Evolutionary conservation across 2,888 invertebrate genomes (phyloP).

Genomic region (Ditula angustiorana): DNA sequence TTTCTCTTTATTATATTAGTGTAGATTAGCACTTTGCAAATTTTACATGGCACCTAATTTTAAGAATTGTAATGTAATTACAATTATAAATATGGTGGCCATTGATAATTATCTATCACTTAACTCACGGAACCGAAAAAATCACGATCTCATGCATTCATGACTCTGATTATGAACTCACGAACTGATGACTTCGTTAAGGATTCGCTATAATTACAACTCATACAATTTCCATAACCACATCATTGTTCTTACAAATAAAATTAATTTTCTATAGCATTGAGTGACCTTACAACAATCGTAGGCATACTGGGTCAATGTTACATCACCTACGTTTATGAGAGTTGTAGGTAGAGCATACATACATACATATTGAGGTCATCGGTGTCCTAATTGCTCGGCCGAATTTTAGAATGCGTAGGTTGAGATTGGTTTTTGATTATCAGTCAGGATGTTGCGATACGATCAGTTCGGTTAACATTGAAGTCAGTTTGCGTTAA

Average conservation of each 20-base stretch:
- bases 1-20: too few species aligned
- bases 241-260: slow-evolving; percentile 27
- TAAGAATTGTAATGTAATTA: too few species aligned
- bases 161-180: slow-evolving; percentile 13
- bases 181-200: not conserved
- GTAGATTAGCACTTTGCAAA: too few species aligned
- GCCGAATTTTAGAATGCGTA: slow-evolving; percentile 23
- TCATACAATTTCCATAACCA: slow-evolving; percentile 21
- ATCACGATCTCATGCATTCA: slow-evolving; percentile 1
- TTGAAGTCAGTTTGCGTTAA: too few species aligned
- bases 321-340: slow-evolving; percentile 42
- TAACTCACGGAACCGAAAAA: too few species aligned
- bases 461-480: not conserved
- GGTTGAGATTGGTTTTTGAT: slow-evolving; percentile 32
- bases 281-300: slow-evolving; percentile 24
- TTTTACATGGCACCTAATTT: too few species aligned
- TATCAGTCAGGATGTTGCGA: not conserved
- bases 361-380: slow-evolving; percentile 12
- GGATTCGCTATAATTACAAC: not conserved
- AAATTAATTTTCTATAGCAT: slow-evolving; percentile 22
- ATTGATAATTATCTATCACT: not conserved
- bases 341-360: slow-evolving; percentile 27
- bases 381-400: slow-evolving; percentile 27
- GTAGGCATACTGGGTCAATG: slow-evolving; percentile 46
- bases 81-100: not conserved